Evolutionary conservation across 1,140 invertebrate genomes (phyloP).

Genomic region (Adoxophyes honmai): DNA sequence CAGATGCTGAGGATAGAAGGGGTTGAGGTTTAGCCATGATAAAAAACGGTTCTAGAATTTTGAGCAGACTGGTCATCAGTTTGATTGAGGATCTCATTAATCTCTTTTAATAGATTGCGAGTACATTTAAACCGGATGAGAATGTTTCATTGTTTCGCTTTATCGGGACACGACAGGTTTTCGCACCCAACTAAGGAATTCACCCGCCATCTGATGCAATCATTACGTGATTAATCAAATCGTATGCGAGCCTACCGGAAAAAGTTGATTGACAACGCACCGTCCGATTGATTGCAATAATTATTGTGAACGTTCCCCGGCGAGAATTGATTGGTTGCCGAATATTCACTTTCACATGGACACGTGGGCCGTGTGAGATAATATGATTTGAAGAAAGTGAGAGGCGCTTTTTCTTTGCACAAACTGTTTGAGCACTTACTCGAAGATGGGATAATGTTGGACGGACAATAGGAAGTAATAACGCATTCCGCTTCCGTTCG

Average conservation of each 20-base stretch:
- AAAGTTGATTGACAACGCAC: slow-evolving; percentile 40
- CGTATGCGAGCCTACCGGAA: slow-evolving; percentile 31
- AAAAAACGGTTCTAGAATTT: no score
- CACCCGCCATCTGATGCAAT: not conserved
- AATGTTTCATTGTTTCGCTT: no score
- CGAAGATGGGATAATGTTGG: slow-evolving; percentile 14
- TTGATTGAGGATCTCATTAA: no score
- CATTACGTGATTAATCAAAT: slow-evolving; percentile 1
- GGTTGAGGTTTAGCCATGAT: no score
- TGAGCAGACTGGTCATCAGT: no score
- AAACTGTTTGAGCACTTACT: slow-evolving; percentile 44
- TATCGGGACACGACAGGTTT: no score
- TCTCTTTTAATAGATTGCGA: no score
- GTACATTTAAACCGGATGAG: no score
- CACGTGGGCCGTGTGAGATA: slow-evolving; percentile 43
- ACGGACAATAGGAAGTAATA: slow-evolving; percentile 14
- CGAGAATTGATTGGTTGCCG: slow-evolving; percentile 37
- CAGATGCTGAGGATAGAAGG: no score
- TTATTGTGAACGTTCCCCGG: slow-evolving; percentile 37
- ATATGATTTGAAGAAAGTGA: slow-evolving; percentile 58
- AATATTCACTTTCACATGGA: slow-evolving; percentile 59
- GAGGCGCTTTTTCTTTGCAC: slow-evolving; percentile 64
- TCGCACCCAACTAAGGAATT: no score
- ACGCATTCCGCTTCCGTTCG: slow-evolving; percentile 11
- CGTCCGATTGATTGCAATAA: slow-evolving; percentile 42